Percentiles rank a stretch among this genome's conserved stretches.
These are phyloP conservation scores for Ellobius talpinus DNA, from an alignment of 2,113 vertebrate species.

Conservation along the genomic window DNA sequence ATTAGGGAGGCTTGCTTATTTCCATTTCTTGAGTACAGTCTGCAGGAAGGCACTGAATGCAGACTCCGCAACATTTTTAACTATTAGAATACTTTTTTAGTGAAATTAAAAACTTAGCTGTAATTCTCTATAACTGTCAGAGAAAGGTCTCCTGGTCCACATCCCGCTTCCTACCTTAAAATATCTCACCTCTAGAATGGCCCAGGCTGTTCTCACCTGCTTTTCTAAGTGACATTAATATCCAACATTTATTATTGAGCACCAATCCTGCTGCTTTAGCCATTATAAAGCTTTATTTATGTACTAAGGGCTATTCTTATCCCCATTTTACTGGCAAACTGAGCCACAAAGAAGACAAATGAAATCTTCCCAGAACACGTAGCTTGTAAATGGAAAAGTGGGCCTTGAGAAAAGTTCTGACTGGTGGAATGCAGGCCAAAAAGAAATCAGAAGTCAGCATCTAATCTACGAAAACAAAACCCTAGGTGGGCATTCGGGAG, in stretches of 20 bases:
- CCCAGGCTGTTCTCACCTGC: background rate
- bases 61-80: background rate
- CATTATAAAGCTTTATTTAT: conserved; percentile 24
- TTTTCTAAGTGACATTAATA: background rate
- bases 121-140: background rate
- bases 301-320: background rate
- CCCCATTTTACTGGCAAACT: background rate
- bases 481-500: background rate
- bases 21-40: background rate
- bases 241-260: background rate
- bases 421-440: background rate
- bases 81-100: background rate
- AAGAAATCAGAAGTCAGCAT: background rate
- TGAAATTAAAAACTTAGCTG: conserved; percentile 7
- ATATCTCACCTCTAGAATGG: background rate
- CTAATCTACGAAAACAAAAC: background rate
- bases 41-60: background rate
- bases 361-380: background rate
- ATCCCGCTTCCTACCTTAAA: background rate
- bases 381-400: background rate
- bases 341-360: background rate
- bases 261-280: background rate
- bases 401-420: background rate
- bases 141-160: background rate
- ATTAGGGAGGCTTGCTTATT: background rate